A percentile compares a stretch with the other conserved stretches of the same genome.
These are phyloP conservation scores for Podotricha telesiphe DNA, from an alignment of 2,888 invertebrate species.

Conservation along the genomic window DNA sequence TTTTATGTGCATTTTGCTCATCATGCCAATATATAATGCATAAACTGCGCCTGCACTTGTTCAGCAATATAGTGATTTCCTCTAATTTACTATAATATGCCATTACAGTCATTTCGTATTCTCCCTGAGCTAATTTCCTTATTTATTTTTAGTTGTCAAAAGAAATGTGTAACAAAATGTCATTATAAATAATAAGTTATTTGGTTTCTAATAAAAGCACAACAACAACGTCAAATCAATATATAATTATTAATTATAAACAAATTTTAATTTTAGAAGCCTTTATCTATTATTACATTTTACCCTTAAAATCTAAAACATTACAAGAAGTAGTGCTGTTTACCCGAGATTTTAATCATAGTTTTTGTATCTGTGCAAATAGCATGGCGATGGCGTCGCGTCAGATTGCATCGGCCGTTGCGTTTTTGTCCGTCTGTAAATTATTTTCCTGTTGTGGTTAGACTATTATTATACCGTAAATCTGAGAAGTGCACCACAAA, in stretches of 20 bases:
- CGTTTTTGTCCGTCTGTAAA: slow-evolving; percentile 38
- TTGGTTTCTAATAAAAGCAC: background rate
- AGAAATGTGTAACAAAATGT: background rate
- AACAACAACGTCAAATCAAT: background rate
- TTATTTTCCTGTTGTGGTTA: slow-evolving; percentile 41
- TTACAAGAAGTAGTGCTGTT: slow-evolving; percentile 7
- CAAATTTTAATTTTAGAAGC: background rate
- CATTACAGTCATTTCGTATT: background rate
- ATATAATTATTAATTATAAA: background rate
- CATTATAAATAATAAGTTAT: too few species aligned
- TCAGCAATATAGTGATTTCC: slow-evolving; percentile 17
- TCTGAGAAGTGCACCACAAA: slow-evolving; percentile 20
- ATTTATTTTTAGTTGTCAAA: background rate
- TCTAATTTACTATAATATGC: slow-evolving; percentile 13
- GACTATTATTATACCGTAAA: slow-evolving; percentile 30
- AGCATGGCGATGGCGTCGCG: slow-evolving; percentile 28
- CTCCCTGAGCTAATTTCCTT: background rate
- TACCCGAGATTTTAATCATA: slow-evolving; percentile 10
- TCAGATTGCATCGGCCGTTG: slow-evolving; percentile 26
- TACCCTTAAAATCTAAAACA: background rate
- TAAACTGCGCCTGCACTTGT: slow-evolving; percentile 1
- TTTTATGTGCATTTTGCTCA: slow-evolving; percentile 7
- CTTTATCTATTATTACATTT: background rate
- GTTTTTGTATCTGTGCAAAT: slow-evolving; percentile 32
- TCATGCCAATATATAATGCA: slow-evolving; percentile 14